Conservation (phyloP, 53 echinoderm and acorn worm genomes). For the Stichopus horrens region DNA sequence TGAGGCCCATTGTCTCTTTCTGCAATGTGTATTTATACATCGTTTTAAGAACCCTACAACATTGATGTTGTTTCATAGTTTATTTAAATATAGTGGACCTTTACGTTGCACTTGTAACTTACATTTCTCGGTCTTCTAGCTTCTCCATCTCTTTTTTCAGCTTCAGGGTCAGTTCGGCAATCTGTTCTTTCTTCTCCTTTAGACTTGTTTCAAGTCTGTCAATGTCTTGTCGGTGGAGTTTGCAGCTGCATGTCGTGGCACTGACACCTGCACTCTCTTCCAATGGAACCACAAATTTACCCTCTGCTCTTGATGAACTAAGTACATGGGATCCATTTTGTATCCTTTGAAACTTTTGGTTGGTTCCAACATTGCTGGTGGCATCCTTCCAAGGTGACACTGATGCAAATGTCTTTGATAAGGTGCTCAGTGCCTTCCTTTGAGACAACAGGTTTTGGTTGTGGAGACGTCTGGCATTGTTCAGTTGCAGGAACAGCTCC, state of each 20-base stretch:
- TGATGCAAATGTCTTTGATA: background rate
- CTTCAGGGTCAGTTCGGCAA: constrained; percentile 41
- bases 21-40: too few species aligned
- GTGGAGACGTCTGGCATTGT: constrained; percentile 31
- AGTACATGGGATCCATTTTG: constrained; percentile 5
- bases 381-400: background rate
- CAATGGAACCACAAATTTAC: background rate
- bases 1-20: too few species aligned
- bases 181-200: constrained; percentile 48
- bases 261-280: background rate
- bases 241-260: background rate
- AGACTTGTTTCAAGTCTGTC: constrained; percentile 48
- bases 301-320: background rate
- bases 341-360: background rate
- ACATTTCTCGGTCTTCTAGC: constrained; percentile 51
- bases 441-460: constrained; percentile 18
- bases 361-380: background rate
- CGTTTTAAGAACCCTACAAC: too few species aligned
- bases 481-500: background rate
- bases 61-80: background rate
- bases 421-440: constrained; percentile 8
- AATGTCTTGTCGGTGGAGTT: constrained; percentile 34
- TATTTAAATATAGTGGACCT: background rate
- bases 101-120: background rate
- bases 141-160: constrained; percentile 43